These are phyloP conservation scores for Hydrotaea cyrtoneurina DNA, from an alignment of 2,888 invertebrate genomes.

Conservation along the genomic window DNA sequence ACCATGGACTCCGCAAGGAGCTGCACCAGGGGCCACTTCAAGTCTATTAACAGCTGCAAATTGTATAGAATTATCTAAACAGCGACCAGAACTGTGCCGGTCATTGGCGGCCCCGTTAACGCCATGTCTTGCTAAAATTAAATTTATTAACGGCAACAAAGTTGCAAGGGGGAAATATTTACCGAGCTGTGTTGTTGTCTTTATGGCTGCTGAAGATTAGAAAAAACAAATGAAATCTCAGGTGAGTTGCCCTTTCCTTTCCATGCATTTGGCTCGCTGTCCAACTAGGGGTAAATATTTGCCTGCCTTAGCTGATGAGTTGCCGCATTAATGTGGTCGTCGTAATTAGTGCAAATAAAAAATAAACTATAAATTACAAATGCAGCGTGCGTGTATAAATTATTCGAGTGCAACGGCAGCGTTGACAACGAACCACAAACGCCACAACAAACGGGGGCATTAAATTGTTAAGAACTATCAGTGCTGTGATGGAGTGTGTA, in stretches of 20 bases:
- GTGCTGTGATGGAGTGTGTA: neutral
- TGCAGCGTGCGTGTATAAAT: neutral
- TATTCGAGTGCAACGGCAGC: neutral
- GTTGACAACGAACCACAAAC: neutral
- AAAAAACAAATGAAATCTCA: too few species aligned
- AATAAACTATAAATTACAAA: neutral
- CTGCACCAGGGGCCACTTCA: neutral
- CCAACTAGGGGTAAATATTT: too few species aligned
- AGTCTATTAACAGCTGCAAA: slow-evolving; percentile 3
- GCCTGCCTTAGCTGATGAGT: too few species aligned
- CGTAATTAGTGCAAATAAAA: slow-evolving; percentile 15
- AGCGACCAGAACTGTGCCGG: neutral
- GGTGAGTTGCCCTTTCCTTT: too few species aligned
- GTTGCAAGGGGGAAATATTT: too few species aligned
- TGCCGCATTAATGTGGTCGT: neutral
- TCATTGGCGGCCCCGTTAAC: neutral
- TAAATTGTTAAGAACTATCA: neutral
- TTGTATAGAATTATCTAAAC: slow-evolving; percentile 7
- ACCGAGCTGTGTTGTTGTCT: too few species aligned
- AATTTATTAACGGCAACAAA: neutral
- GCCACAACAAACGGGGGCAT: neutral
- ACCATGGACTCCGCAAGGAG: slow-evolving; percentile 2
- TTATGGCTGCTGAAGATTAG: too few species aligned
- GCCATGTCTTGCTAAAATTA: neutral
- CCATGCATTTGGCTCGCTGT: too few species aligned